A percentile compares a stretch with the other conserved stretches of the same genome.
These are phyloP conservation scores for Pandemis heparana DNA, from an alignment of 2,888 invertebrate species.

Conservation along the genomic window DNA sequence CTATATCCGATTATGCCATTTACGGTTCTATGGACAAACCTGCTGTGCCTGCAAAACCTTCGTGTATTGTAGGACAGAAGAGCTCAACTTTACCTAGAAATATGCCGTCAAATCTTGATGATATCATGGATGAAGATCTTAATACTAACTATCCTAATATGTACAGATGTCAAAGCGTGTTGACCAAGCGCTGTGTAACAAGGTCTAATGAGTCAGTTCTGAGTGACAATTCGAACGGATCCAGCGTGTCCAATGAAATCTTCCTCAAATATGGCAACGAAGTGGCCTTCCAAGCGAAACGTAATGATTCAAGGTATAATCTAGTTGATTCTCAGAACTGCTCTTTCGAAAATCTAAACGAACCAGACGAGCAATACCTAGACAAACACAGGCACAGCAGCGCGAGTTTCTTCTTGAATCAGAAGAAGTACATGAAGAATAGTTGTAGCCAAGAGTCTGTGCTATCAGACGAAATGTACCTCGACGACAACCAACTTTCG, in stretches of 20 bases:
- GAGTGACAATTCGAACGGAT: slow-evolving; percentile 82
- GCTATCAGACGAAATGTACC: slow-evolving; percentile 88
- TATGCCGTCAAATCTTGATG: slow-evolving; percentile 83
- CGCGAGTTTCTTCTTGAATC: slow-evolving; percentile 93
- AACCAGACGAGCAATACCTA: slow-evolving; percentile 72
- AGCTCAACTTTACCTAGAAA: slow-evolving; percentile 81
- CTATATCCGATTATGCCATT: slow-evolving; percentile 92
- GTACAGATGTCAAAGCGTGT: slow-evolving; percentile 80
- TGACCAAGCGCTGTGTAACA: slow-evolving; percentile 85
- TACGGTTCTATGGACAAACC: slow-evolving; percentile 79
- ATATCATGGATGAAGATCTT: slow-evolving; percentile 80
- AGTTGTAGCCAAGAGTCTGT: slow-evolving; percentile 92
- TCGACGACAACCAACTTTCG: slow-evolving; percentile 86
- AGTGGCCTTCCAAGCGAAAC: slow-evolving; percentile 79
- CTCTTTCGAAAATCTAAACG: slow-evolving; percentile 78
- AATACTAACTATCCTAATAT: slow-evolving; percentile 71
- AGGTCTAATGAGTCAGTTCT: slow-evolving; percentile 84
- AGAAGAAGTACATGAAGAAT: slow-evolving; percentile 86
- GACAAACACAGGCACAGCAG: slow-evolving; percentile 89
- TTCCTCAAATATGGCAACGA: slow-evolving; percentile 82
- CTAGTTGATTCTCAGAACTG: slow-evolving; percentile 79
- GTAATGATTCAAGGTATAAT: slow-evolving; percentile 76
- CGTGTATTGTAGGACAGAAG: slow-evolving; percentile 70
- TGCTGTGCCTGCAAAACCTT: slow-evolving; percentile 71
- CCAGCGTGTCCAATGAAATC: slow-evolving; percentile 82